A percentile compares a stretch with the other conserved stretches of the same genome.
Evolutionary conservation across 2,113 vertebrate genomes (phyloP).

Genomic region (Ciconia stormi): DNA sequence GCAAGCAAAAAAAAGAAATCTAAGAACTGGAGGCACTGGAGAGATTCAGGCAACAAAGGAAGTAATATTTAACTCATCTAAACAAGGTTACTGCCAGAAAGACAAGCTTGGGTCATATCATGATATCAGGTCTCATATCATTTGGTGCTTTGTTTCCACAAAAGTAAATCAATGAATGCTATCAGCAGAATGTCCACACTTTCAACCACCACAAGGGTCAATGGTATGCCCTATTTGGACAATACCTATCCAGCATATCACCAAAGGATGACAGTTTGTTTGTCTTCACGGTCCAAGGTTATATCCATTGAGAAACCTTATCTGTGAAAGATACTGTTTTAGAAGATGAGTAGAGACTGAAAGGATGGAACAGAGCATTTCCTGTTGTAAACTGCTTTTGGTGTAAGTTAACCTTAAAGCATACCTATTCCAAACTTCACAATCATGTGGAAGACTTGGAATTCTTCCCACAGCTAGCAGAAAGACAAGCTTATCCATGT

Average conservation of each 20-base stretch:
- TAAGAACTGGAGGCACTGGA: not conserved
- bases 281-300: conserved; percentile 36
- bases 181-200: conserved; percentile 39
- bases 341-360: not conserved
- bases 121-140: not conserved
- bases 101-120: conserved; percentile 14
- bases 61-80: conserved; percentile 52
- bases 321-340: not conserved
- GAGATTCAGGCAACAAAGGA: not conserved
- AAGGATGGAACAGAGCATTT: not conserved
- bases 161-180: conserved; percentile 2
- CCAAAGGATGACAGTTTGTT: not conserved
- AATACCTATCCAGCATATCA: not conserved
- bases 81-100: conserved; percentile 21
- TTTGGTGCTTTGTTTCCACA: not conserved
- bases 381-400: not conserved
- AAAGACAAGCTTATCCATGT: not conserved
- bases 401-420: not conserved
- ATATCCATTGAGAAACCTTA: conserved; percentile 37
- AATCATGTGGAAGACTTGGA: not conserved
- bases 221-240: not conserved
- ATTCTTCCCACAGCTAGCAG: not conserved
- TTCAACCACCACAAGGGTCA: conserved; percentile 17
- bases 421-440: not conserved
- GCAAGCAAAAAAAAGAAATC: not conserved